Conservation (phyloP, 2,113 vertebrate genomes). For the Cheilinus undulatus region DNA sequence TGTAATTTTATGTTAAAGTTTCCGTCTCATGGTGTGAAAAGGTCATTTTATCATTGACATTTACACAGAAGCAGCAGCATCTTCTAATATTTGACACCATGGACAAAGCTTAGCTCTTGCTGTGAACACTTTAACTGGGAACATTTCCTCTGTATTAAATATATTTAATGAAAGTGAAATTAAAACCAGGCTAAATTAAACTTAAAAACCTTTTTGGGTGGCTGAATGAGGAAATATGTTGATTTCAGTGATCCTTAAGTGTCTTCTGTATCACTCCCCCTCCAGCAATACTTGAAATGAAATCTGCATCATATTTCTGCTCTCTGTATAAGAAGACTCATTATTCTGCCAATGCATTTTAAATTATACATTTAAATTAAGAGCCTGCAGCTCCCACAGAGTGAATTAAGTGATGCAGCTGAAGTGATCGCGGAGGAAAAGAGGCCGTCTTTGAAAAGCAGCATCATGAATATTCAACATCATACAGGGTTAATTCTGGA, state of each 20-base stretch:
- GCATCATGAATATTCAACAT: constrained; percentile 48
- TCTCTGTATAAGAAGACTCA: constrained; percentile 23
- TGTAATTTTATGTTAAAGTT: too few species aligned
- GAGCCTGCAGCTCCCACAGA: constrained; percentile 18
- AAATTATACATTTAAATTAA: constrained; percentile 48
- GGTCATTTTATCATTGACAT: too few species aligned
- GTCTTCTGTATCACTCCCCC: neutral
- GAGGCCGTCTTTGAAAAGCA: constrained; percentile 19
- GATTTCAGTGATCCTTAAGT: constrained; percentile 5
- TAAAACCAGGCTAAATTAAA: neutral
- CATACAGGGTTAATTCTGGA: constrained; percentile 31
- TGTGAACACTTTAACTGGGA: neutral
- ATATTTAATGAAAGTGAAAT: neutral
- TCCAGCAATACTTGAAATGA: neutral
- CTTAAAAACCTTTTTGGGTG: neutral
- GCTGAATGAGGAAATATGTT: neutral
- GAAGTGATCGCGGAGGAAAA: constrained; percentile 20
- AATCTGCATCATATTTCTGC: constrained; percentile 8
- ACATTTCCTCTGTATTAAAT: neutral
- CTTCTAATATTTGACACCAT: too few species aligned
- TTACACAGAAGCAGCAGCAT: too few species aligned
- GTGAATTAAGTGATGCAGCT: constrained; percentile 30
- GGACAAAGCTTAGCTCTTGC: too few species aligned
- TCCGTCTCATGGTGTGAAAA: too few species aligned
- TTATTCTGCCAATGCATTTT: constrained; percentile 49